Evolutionary conservation across 1,140 invertebrate genomes (phyloP).

Genomic region (Atta colombica): DNA sequence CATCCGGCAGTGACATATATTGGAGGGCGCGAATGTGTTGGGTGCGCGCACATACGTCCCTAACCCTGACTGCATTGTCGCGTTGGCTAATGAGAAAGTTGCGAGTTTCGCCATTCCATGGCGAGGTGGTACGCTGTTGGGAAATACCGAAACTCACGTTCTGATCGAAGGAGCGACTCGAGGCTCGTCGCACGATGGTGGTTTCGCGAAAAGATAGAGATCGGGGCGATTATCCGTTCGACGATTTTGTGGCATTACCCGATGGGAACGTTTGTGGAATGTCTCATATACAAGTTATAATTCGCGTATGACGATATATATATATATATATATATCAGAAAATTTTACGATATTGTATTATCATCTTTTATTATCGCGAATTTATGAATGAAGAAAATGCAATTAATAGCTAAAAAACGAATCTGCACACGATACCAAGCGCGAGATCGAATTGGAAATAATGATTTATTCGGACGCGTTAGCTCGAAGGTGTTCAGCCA

Average conservation of each 20-base stretch:
- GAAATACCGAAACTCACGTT: slow-evolving; percentile 67
- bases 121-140: slow-evolving; percentile 62
- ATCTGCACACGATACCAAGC: not conserved
- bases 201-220: slow-evolving; percentile 59
- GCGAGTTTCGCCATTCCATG: slow-evolving; percentile 71
- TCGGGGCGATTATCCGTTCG: slow-evolving; percentile 41
- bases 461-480: slow-evolving; percentile 24
- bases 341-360: not conserved
- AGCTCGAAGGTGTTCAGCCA: slow-evolving; percentile 35
- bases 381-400: not conserved
- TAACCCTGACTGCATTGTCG: slow-evolving; percentile 81
- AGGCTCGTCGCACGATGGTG: slow-evolving; percentile 19
- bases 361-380: not conserved
- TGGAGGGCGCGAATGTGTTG: slow-evolving; percentile 30
- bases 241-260: slow-evolving; percentile 29
- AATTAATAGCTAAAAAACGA: not conserved
- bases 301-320: not conserved
- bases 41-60: slow-evolving; percentile 40
- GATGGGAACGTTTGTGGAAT: slow-evolving; percentile 19
- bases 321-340: not conserved
- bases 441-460: slow-evolving; percentile 36
- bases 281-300: slow-evolving; percentile 18
- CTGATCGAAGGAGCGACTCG: slow-evolving; percentile 58
- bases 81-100: slow-evolving; percentile 85
- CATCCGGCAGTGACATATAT: slow-evolving; percentile 67